A percentile compares a stretch with the other conserved stretches of the same genome.
Conservation (phyloP, 2,113 vertebrate species). For the Scophthalmus maximus region DNA sequence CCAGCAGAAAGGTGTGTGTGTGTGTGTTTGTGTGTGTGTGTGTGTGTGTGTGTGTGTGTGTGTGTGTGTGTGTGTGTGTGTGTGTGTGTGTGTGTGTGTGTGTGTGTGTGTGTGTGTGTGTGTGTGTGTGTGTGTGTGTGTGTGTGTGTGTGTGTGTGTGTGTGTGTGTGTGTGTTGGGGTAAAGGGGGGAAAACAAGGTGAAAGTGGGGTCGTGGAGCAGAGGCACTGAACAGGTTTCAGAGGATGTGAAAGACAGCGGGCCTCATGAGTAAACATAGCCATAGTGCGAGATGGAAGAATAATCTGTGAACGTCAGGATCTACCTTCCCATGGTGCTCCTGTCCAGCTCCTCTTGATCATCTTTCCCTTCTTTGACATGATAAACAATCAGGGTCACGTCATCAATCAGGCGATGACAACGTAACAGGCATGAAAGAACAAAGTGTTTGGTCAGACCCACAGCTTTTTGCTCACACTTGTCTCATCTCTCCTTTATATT, state of each 20-base stretch:
- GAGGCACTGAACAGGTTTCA: constrained; percentile 48
- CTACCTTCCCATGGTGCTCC: neutral
- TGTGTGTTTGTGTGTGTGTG: constrained; percentile 11
- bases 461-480: constrained; percentile 7
- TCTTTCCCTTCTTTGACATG: constrained; percentile 18
- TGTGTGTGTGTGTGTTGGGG: neutral
- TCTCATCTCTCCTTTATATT: neutral
- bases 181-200: constrained; percentile 16
- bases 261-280: constrained; percentile 63
- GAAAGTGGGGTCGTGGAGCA: constrained; percentile 46
- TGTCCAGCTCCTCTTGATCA: neutral
- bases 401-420: constrained; percentile 23
- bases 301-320: neutral
- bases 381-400: neutral
- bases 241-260: constrained; percentile 53
- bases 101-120: neutral
- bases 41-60: constrained; percentile 3
- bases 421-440: neutral
- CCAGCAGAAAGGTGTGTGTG: neutral
- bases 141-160: neutral
- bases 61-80: constrained; percentile 11
- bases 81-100: constrained; percentile 5
- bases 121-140: constrained; percentile 9
- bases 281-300: constrained; percentile 42
- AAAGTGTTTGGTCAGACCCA: constrained; percentile 1